Percentiles rank a stretch among this genome's conserved stretches.
Conservation (phyloP, 1,140 invertebrate species). For the Dryas iulia region DNA sequence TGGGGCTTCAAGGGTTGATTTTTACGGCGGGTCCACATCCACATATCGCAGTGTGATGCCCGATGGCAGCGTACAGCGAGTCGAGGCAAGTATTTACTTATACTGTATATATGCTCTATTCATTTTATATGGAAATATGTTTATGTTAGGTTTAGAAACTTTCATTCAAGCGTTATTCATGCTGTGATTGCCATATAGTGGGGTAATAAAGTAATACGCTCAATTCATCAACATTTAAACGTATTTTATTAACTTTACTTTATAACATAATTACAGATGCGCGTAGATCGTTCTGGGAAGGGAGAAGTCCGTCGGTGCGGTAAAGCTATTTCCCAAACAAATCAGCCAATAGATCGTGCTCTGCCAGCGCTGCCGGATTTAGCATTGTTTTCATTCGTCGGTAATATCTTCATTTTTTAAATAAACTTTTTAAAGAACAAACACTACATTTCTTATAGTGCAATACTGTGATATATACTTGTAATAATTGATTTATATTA, state of each 20-base stretch:
- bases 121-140: not conserved
- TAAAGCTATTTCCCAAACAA: slow-evolving; percentile 20
- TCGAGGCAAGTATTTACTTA: slow-evolving; percentile 35
- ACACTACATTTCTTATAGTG: too few relatives aligned
- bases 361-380: slow-evolving; percentile 53
- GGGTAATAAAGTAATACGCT: too few relatives aligned
- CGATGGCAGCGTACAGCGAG: slow-evolving; percentile 39
- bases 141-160: too few relatives aligned
- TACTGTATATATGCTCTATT: too few relatives aligned
- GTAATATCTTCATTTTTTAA: too few relatives aligned
- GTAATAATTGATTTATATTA: too few relatives aligned
- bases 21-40: slow-evolving; percentile 50
- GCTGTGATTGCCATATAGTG: too few relatives aligned
- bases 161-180: too few relatives aligned
- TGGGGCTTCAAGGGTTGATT: slow-evolving; percentile 49
- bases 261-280: slow-evolving; percentile 29
- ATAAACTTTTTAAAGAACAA: too few relatives aligned
- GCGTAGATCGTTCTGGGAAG: slow-evolving; percentile 41
- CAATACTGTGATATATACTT: too few relatives aligned
- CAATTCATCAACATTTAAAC: too few relatives aligned
- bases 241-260: too few relatives aligned
- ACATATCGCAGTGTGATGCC: slow-evolving; percentile 38
- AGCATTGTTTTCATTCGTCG: slow-evolving; percentile 45
- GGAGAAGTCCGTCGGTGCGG: slow-evolving; percentile 42
- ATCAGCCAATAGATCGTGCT: slow-evolving; percentile 26